A percentile compares a stretch with the other conserved stretches of the same genome.
phyloP scores from a whole-genome alignment of 2,113 vertebrate genomes.

The Oenanthe melanoleuca region DNA sequence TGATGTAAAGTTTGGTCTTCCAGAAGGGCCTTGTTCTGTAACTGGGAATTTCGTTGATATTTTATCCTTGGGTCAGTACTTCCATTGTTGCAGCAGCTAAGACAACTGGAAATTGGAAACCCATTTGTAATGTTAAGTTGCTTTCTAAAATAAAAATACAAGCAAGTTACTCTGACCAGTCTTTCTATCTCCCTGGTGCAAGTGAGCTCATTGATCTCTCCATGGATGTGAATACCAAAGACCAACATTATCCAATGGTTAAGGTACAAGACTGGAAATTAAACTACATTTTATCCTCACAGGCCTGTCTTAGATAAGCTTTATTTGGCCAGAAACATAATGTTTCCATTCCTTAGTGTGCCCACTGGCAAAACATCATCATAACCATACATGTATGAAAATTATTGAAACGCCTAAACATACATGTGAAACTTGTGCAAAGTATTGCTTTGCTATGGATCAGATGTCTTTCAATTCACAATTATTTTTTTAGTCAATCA shows the following conservation, averaged over 20 bases:
- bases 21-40: neutral
- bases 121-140: constrained; percentile 12
- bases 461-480: neutral
- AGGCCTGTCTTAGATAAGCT: neutral
- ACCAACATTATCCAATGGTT: neutral
- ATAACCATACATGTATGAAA: neutral
- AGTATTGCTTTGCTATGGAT: neutral
- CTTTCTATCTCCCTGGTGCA: neutral
- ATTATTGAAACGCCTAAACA: neutral
- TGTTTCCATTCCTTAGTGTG: neutral
- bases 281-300: neutral
- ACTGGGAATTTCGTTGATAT: neutral
- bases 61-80: constrained; percentile 1
- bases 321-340: neutral
- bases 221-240: neutral
- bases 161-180: neutral
- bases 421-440: neutral
- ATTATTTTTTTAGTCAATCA: neutral
- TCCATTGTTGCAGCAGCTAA: constrained; percentile 4
- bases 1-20: neutral
- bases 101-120: constrained; percentile 40
- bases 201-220: neutral
- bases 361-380: neutral
- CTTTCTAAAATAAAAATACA: constrained; percentile 13
- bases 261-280: neutral